phyloP scores from a whole-genome alignment of 2,113 vertebrate genomes.

The Crotalus viridis region DNA sequence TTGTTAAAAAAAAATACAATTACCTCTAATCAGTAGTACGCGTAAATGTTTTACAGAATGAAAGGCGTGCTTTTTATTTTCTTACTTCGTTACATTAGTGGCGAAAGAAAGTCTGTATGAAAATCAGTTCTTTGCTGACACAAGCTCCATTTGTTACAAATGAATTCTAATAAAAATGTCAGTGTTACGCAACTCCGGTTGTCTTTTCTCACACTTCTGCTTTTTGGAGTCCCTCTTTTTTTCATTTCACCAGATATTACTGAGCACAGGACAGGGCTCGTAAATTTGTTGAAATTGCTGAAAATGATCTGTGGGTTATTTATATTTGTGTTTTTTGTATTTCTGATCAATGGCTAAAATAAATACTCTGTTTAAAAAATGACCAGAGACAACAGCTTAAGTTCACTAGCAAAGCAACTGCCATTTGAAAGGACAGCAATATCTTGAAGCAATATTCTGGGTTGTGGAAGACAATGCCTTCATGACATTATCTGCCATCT shows the following conservation, averaged over 20 bases:
- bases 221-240: conserved; percentile 42
- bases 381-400: no score
- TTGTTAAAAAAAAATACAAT: conserved; percentile 97
- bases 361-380: conserved; percentile 9
- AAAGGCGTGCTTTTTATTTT: conserved; percentile 99
- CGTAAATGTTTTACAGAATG: conserved; percentile 98
- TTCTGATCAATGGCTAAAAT: background rate
- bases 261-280: background rate
- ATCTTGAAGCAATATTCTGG: background rate
- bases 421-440: background rate
- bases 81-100: conserved; percentile 99
- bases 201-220: conserved; percentile 71
- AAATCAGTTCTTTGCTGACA: conserved; percentile 99
- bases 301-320: background rate
- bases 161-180: conserved; percentile 99
- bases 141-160: conserved; percentile 99
- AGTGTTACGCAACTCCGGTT: conserved; percentile 94
- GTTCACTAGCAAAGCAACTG: background rate
- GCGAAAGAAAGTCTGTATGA: conserved; percentile 97
- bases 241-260: background rate
- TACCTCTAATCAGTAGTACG: conserved; percentile 99
- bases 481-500: background rate
- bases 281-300: background rate
- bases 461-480: background rate
- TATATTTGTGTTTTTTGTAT: background rate